These are phyloP conservation scores for Pharmacophagus antenor DNA, from an alignment of 2,888 invertebrate genomes.

Conservation along the genomic window DNA sequence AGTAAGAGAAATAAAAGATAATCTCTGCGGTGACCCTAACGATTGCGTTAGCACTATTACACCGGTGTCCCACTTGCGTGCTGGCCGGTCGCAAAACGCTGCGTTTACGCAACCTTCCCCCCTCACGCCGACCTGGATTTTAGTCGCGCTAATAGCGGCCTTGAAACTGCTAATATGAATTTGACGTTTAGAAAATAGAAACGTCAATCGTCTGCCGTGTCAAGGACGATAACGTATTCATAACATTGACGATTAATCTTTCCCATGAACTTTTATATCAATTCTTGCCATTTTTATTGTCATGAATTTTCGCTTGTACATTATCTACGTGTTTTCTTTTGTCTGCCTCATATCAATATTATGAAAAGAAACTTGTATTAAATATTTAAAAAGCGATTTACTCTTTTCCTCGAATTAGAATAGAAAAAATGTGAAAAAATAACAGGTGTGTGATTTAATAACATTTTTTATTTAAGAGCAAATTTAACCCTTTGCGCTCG, in stretches of 20 bases:
- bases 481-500: too few species aligned
- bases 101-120: slow-evolving; percentile 33
- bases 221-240: slow-evolving; percentile 50
- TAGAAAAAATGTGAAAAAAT: not conserved
- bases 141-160: slow-evolving; percentile 48
- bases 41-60: slow-evolving; percentile 45
- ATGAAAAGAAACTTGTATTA: not conserved
- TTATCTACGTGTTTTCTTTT: too few species aligned
- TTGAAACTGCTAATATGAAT: slow-evolving; percentile 55
- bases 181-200: slow-evolving; percentile 52
- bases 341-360: too few species aligned
- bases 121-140: slow-evolving; percentile 47
- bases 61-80: slow-evolving; percentile 55
- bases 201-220: slow-evolving; percentile 47
- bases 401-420: not conserved
- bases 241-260: not conserved
- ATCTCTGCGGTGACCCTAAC: slow-evolving; percentile 15
- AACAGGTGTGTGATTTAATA: too few species aligned
- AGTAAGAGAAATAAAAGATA: too few species aligned
- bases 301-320: too few species aligned
- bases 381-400: not conserved
- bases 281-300: too few species aligned
- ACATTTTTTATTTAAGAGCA: too few species aligned
- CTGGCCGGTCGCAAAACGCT: slow-evolving; percentile 27
- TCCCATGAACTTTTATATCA: too few species aligned